Base-by-base conservation (phyloP, 2,888 invertebrate genomes). In the Hyposoter dolosus region DNA sequence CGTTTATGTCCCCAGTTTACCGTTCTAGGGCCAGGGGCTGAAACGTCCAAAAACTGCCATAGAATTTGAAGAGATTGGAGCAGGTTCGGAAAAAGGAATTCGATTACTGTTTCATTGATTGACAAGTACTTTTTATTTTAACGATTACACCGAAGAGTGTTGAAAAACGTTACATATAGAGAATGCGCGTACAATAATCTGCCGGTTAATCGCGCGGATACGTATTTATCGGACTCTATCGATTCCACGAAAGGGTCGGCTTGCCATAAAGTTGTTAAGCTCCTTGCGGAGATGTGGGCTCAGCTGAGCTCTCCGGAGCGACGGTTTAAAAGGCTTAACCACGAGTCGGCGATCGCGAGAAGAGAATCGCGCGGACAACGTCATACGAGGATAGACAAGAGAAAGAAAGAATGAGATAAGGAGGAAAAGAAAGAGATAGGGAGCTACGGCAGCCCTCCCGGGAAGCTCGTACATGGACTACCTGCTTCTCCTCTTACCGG, bases 381-480 rank as follows among this genome's bases (percentile, higher is more conserved):
- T 82, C 85, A 84, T 66, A 77, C 66, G 45, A 32, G 71, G 45
- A 71, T 45, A 71, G 45, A 35, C 65, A 28, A 28, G n/a, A 28
- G 28, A 63, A 17, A 63, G 75, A 76, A 17, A 63, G 47, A 65
- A 63, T 43, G 63, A 74, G 35, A 50, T 9, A 28, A 15, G 40
- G 23, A 35, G 35, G 28, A 12, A 23, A 17, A 75, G 40, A 43
- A n/a, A 68, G 15, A 68, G 19, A 53, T 10, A 68, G n/a, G n/a
- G n/a, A n/a, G n/a, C n/a, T n/a, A 53, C 23, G 56, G 40, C 19
- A 40, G 40, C 60, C 75, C 66, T 71, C 71, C 71, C 53, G 50
- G 83, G 77, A 83, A 86, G 83, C 83, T 86, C 80, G 68, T 81
- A 83, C 86, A 86, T 81, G 83, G 86, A 86, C 83, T 86, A 86